Percentiles rank a stretch among this genome's conserved stretches.
phyloP scores from a whole-genome alignment of 2,113 vertebrate genomes.

The Hydropotes inermis region DNA sequence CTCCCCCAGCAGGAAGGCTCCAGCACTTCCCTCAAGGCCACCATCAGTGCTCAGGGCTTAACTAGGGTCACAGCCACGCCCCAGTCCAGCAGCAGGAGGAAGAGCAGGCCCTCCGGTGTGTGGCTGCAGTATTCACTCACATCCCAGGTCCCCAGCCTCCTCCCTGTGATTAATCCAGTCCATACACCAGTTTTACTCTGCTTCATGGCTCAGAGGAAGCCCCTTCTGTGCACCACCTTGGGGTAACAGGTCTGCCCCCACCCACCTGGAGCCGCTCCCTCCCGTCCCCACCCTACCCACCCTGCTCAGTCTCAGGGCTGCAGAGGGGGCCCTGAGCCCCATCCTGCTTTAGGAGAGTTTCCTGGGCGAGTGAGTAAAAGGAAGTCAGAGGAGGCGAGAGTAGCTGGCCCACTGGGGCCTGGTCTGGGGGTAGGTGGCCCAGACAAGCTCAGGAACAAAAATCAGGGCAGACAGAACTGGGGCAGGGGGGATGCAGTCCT shows the following conservation, averaged over 20 bases:
- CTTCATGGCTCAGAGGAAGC: not conserved
- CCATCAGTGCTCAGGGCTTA: not conserved
- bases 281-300: not conserved
- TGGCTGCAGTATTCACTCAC: not conserved
- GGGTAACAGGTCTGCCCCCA: not conserved
- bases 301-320: not conserved
- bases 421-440: not conserved
- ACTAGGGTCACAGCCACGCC: not conserved
- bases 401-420: not conserved
- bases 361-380: accelerated
- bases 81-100: not conserved
- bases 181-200: not conserved
- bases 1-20: not conserved
- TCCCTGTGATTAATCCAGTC: not conserved
- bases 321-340: not conserved
- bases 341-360: not conserved
- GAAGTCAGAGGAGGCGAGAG: not conserved
- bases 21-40: not conserved
- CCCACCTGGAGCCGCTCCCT: not conserved
- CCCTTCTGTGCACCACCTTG: not conserved
- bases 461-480: accelerated
- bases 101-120: not conserved
- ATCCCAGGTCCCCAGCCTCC: not conserved
- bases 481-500: not conserved
- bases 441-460: not conserved